A percentile compares a stretch with the other conserved stretches of the same genome.
Conservation (phyloP, 2,113 vertebrate genomes). For the Rhabdomys dilectus region DNA sequence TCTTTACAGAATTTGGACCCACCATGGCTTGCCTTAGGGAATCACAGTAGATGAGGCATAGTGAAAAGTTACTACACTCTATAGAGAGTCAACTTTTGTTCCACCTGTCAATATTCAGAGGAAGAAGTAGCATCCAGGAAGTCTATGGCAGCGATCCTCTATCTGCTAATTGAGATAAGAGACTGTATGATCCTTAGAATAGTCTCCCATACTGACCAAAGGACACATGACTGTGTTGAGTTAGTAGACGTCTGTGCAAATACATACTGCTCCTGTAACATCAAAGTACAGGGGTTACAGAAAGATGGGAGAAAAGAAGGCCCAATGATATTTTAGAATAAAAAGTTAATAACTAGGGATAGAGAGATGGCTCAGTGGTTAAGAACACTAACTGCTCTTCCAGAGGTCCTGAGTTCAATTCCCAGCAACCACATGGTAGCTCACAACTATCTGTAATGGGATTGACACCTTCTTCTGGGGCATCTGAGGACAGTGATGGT, state of each 20-base stretch:
- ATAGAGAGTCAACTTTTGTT: not conserved
- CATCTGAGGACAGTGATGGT: too few species aligned
- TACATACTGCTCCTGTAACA: not conserved
- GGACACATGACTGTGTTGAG: not conserved
- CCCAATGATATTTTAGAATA: conserved; percentile 34
- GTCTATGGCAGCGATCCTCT: not conserved
- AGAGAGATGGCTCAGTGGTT: too few species aligned
- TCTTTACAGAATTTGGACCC: not conserved
- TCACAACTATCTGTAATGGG: too few species aligned
- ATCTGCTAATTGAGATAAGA: conserved; percentile 21
- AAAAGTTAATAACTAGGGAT: not conserved
- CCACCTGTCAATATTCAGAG: not conserved
- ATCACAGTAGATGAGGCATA: not conserved
- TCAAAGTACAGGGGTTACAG: not conserved
- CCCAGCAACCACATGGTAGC: too few species aligned
- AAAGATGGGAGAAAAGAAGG: conserved; percentile 28
- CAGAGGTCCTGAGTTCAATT: too few species aligned
- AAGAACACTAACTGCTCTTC: too few species aligned
- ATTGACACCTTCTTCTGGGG: too few species aligned
- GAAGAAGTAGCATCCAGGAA: not conserved
- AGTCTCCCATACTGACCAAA: not conserved
- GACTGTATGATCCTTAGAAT: not conserved
- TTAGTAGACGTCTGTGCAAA: not conserved
- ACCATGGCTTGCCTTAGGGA: not conserved
- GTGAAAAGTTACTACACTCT: not conserved